phyloP scores from a whole-genome alignment of 2,888 invertebrate species.

The Hartigia nigra region DNA sequence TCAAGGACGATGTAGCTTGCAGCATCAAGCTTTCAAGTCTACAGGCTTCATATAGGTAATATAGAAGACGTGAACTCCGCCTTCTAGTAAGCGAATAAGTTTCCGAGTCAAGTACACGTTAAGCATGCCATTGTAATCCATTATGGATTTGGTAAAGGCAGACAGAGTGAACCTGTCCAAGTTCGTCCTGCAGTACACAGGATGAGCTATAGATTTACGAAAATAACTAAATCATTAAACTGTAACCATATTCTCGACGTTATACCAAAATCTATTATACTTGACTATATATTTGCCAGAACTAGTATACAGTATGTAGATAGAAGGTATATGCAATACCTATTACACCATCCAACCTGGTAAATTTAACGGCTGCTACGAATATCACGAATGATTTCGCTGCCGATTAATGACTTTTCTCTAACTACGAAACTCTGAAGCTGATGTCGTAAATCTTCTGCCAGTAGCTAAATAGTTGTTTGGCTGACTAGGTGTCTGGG shows the following conservation, averaged over 20 bases:
- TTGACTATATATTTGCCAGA: neutral
- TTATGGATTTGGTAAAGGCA: conserved; percentile 37
- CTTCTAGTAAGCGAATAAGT: neutral
- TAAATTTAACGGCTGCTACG: neutral
- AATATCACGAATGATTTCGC: neutral
- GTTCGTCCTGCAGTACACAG: neutral
- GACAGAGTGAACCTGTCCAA: neutral
- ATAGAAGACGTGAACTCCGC: neutral
- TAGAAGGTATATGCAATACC: neutral
- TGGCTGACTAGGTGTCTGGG: neutral
- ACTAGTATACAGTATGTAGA: neutral
- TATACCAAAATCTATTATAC: neutral
- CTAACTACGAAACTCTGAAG: neutral
- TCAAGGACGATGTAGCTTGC: neutral
- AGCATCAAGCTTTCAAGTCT: neutral
- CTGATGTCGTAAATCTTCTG: neutral
- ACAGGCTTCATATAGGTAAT: neutral
- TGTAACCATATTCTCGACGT: neutral
- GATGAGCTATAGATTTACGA: neutral
- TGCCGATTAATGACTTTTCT: neutral
- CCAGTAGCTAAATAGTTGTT: neutral
- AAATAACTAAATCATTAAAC: neutral
- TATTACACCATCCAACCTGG: neutral
- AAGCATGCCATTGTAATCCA: conserved; percentile 41
- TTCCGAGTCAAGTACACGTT: conserved; percentile 7